phyloP scores from a whole-genome alignment of 92 coral and sea anemone species.

The Ricordea florida region DNA sequence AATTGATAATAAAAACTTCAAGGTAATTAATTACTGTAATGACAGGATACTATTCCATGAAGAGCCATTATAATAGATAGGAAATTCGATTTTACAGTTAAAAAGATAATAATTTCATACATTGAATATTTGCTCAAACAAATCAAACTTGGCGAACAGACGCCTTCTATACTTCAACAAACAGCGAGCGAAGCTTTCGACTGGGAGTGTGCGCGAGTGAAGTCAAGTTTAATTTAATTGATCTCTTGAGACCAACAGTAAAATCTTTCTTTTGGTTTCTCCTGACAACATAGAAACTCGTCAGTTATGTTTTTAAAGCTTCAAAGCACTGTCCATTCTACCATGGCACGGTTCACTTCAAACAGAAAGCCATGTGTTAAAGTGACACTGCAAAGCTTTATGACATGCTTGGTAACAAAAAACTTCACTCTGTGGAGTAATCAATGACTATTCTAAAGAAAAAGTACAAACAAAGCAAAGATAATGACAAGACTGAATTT shows the following conservation, averaged over 20 bases:
- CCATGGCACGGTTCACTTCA: no score
- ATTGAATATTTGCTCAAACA: conserved; percentile 10
- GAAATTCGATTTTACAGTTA: conserved; percentile 22
- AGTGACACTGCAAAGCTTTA: not conserved
- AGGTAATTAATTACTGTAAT: conserved; percentile 28
- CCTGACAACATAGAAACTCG: conserved; percentile 13
- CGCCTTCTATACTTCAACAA: not conserved
- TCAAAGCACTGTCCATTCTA: not conserved
- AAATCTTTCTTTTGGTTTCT: not conserved
- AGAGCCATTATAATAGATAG: conserved; percentile 4
- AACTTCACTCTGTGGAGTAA: not conserved
- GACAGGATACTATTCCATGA: conserved; percentile 18
- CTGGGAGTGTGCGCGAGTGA: not conserved
- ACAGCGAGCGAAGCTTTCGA: conserved; percentile 2
- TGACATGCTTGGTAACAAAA: conserved; percentile 7
- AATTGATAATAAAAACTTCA: conserved; percentile 24
- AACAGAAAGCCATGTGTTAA: conserved; percentile 1
- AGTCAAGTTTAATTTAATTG: not conserved
- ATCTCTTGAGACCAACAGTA: not conserved
- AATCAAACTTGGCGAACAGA: conserved; percentile 27
- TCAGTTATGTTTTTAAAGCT: not conserved
- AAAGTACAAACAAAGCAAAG: not conserved
- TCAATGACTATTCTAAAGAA: not conserved
- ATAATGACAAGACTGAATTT: not conserved
- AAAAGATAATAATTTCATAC: conserved; percentile 43